These are phyloP conservation scores for Tursiops truncatus DNA, from an alignment of 2,113 vertebrate genomes.

Conservation along the genomic window DNA sequence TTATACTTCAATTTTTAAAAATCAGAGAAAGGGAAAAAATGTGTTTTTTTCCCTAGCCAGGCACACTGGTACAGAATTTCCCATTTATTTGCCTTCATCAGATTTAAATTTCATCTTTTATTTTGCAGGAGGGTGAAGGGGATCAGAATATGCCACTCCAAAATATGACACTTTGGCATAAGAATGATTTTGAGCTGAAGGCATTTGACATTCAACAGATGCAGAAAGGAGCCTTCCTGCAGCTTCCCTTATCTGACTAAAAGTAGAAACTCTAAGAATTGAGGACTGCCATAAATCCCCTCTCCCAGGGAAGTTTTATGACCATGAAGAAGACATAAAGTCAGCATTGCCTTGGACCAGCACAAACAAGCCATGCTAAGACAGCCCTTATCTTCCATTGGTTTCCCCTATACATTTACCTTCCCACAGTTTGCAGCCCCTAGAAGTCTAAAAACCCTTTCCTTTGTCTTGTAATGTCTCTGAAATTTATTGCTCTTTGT, in stretches of 20 bases:
- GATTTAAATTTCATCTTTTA: background rate
- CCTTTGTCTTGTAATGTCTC: background rate
- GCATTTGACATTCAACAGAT: background rate
- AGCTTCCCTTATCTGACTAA: background rate
- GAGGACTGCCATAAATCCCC: background rate
- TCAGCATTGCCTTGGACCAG: background rate
- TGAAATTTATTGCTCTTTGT: background rate
- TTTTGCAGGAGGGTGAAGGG: background rate
- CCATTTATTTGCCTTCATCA: background rate
- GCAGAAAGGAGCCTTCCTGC: background rate
- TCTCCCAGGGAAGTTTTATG: background rate
- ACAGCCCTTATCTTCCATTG: background rate
- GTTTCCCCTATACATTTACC: background rate
- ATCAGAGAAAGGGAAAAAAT: background rate
- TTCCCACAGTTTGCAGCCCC: background rate
- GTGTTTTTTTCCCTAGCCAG: background rate
- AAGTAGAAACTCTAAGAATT: background rate
- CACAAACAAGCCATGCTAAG: background rate
- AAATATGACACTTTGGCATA: background rate
- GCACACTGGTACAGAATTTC: background rate
- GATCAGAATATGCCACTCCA: background rate
- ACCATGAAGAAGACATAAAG: background rate
- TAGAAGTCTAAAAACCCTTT: background rate
- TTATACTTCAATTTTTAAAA: background rate
- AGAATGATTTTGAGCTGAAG: background rate